phyloP scores from a whole-genome alignment of 2,888 invertebrate genomes.

The Criorhina ranunculi region DNA sequence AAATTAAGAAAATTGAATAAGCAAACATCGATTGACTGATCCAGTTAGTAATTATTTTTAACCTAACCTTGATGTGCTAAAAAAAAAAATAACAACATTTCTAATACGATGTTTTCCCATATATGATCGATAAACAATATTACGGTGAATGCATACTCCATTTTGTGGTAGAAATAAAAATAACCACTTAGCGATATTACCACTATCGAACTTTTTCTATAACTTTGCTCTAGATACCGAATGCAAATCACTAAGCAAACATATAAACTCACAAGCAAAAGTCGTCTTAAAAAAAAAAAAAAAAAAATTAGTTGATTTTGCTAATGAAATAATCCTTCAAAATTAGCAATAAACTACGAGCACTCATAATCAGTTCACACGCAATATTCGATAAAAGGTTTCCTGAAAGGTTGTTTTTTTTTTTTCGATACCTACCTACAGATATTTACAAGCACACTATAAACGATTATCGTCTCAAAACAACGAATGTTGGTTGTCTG shows the following conservation, averaged over 20 bases:
- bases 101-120: neutral
- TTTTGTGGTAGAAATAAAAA: neutral
- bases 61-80: neutral
- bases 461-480: constrained; percentile 26
- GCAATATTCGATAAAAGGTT: constrained; percentile 36
- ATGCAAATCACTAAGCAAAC: constrained; percentile 35
- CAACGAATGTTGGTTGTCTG: constrained; percentile 15
- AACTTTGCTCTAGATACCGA: constrained; percentile 24
- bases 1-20: neutral
- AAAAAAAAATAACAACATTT: neutral
- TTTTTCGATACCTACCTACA: constrained; percentile 57
- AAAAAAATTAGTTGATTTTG: constrained; percentile 6
- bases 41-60: neutral
- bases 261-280: constrained; percentile 6
- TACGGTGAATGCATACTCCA: neutral
- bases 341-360: constrained; percentile 56
- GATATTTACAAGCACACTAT: constrained; percentile 51
- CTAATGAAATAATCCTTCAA: constrained; percentile 54
- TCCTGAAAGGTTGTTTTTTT: constrained; percentile 1
- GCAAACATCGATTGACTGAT: neutral
- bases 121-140: neutral
- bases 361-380: constrained; percentile 24
- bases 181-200: constrained; percentile 45
- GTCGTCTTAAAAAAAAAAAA: neutral
- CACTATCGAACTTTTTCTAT: neutral